Evolutionary conservation across 2,888 invertebrate species (phyloP).

Genomic region (Cartodere bifasciata): DNA sequence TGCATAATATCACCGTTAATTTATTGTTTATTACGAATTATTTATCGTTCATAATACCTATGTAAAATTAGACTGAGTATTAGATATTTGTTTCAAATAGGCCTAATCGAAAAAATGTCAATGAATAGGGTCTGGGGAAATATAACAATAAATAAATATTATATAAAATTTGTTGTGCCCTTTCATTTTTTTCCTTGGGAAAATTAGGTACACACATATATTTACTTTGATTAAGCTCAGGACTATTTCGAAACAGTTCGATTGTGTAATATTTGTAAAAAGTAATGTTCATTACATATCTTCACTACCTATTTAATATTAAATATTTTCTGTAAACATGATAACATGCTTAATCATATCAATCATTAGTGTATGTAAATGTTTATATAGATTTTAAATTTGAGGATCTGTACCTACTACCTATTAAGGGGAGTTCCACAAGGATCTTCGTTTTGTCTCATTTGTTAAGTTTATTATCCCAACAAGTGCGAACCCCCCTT

Average conservation of each 20-base stretch:
- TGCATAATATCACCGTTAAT: constrained; percentile 12
- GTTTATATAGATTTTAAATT: constrained; percentile 8
- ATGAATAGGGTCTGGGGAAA: constrained; percentile 27
- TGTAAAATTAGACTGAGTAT: constrained; percentile 21
- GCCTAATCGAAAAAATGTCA: constrained; percentile 18
- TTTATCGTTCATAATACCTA: constrained; percentile 15
- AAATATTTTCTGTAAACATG: no score
- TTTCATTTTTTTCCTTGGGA: no score
- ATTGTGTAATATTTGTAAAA: no score
- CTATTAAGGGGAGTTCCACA: constrained; percentile 6
- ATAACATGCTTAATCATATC: no score
- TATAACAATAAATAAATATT: not conserved
- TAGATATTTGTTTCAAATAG: constrained; percentile 18
- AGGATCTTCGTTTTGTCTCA: constrained; percentile 8
- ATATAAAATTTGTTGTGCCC: no score
- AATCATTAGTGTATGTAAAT: constrained; percentile 8
- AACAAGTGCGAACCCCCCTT: not conserved
- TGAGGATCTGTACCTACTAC: constrained; percentile 6
- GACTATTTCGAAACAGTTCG: no score
- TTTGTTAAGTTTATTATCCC: constrained; percentile 7
- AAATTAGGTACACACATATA: constrained; percentile 2
- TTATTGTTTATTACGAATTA: constrained; percentile 12
- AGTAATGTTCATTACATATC: no score
- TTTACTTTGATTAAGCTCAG: no score
- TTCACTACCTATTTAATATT: no score